Evolutionary conservation across 2,888 invertebrate species (phyloP), one percentile per base, ranked within the genome.

Genomic region (Ophion slaviceki): DNA sequence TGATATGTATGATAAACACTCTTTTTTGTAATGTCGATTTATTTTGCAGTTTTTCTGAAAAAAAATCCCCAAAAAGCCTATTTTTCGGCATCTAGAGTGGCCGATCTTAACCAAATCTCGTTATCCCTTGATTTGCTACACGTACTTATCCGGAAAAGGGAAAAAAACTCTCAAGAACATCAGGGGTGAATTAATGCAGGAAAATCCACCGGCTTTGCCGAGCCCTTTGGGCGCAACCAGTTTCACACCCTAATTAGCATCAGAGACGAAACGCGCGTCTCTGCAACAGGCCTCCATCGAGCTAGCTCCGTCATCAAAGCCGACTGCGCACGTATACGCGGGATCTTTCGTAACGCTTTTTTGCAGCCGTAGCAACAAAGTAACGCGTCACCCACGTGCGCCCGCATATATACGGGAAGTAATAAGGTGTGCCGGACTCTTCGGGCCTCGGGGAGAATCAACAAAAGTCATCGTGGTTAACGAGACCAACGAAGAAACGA

Each of bases 381-480:
- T 28, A 11, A 64, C 28, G 28, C 64, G 64, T 64, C 28, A 28
- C 24, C 14, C 4, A 17, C n/a, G 59, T 40, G 75, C 24, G 11
- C 32, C 8, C 47, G 2, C 40, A 53, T 62, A 32, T 47, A 59
- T 24, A 40, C 57, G 17, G 17, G 1, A n/a, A 68, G 28, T 32
- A 67, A 67, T 36, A 71, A 80, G 47, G 47, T 28, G 28, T 64
- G 20, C 14, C 17, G 47, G 28, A 59, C 71, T 62, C 62, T 77
- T 53, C 53, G 53, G 14, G 24, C 20, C 24, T 32, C 24, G 53
- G 68, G 57, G 61, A 45, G 20, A 36, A 32, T 10, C 36, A 53
- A 47, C 24, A 77, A 66, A 82, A 82, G 53, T 80, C 67, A 68
- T 32, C 36, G 59, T 36, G 72, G 61, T 62, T 82, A 77, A 82